Percentiles rank a stretch among this genome's conserved stretches.
phyloP scores from a whole-genome alignment of 2,797 vertebrate species.

The Buphagus erythrorhynchus region DNA sequence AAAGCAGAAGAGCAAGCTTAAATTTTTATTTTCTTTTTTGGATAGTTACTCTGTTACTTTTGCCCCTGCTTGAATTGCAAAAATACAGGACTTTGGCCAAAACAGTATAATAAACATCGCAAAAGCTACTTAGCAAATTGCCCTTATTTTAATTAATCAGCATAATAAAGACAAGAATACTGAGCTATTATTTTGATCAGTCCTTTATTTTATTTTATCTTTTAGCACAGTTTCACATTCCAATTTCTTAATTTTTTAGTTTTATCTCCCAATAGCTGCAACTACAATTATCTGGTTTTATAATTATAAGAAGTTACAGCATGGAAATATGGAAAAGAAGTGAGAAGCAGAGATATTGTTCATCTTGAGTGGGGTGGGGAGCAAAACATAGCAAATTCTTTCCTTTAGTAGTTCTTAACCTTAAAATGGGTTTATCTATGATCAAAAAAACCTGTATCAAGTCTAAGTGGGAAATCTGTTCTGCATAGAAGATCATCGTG shows the following conservation, averaged over 20 bases:
- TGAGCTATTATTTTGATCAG: background rate
- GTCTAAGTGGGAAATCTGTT: background rate
- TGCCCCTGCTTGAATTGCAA: background rate
- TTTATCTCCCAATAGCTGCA: background rate
- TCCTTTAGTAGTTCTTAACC: background rate
- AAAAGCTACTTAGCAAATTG: background rate
- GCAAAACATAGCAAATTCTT: background rate
- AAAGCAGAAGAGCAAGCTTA: background rate
- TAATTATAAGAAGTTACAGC: background rate
- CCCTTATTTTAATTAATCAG: background rate
- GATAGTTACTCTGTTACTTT: background rate
- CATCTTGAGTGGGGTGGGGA: accelerated
- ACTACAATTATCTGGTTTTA: background rate
- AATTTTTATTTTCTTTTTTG: background rate
- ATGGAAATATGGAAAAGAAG: background rate
- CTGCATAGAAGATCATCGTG: background rate
- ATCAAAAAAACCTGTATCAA: background rate
- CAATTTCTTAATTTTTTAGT: background rate
- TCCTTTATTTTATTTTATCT: background rate
- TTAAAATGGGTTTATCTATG: background rate
- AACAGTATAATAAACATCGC: background rate
- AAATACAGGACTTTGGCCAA: background rate
- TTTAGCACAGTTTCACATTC: background rate
- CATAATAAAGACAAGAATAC: background rate
- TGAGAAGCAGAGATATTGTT: background rate